A percentile compares a stretch with the other conserved stretches of the same genome.
phyloP scores from a whole-genome alignment of 2,113 vertebrate species.

The Eclectus roratus region DNA sequence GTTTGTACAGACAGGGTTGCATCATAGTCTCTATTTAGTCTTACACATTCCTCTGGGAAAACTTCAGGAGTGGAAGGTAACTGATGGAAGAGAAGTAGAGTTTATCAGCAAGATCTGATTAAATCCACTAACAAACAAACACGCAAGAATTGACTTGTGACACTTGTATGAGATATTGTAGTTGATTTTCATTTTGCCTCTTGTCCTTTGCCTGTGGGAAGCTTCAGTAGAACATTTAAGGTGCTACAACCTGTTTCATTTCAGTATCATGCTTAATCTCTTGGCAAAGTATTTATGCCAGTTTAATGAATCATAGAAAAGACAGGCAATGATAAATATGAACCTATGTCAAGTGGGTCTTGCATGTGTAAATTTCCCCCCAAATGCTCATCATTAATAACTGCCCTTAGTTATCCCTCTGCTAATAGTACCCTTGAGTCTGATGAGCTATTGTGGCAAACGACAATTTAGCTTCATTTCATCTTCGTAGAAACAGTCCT shows the following conservation, averaged over 20 bases:
- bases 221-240: neutral
- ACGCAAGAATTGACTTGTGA: neutral
- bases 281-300: neutral
- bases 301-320: constrained; percentile 4
- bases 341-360: neutral
- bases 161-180: neutral
- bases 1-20: neutral
- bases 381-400: neutral
- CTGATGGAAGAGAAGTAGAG: neutral
- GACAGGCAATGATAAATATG: neutral
- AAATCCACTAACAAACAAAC: neutral
- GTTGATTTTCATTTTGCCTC: neutral
- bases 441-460: neutral
- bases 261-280: neutral
- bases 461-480: neutral
- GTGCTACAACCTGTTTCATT: neutral
- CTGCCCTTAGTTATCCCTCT: neutral
- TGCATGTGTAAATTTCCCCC: neutral
- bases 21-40: neutral
- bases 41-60: neutral
- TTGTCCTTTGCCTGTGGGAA: neutral
- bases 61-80: neutral
- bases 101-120: neutral
- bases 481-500: neutral
- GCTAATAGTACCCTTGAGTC: neutral